Evolutionary conservation across 92 coral and sea anemone species (phyloP).

Genomic region (Zoanthus solanderi): DNA sequence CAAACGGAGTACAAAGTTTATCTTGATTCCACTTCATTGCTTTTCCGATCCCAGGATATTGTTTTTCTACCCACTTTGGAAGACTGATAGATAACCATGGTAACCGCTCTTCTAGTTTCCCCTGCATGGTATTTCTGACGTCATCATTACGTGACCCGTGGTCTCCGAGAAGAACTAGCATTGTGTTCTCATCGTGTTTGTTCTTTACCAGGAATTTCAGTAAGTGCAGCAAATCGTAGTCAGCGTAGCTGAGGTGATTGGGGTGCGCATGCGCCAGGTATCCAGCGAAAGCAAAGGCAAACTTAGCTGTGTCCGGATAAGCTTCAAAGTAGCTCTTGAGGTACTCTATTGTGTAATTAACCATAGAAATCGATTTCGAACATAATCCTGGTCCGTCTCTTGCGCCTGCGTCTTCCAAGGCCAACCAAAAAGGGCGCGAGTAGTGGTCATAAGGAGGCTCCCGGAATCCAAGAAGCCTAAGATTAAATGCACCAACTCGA

Average conservation of each 20-base stretch:
- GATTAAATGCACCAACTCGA: slow-evolving; percentile 73
- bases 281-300: slow-evolving; percentile 76
- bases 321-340: slow-evolving; percentile 75
- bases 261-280: slow-evolving; percentile 88
- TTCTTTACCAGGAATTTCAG: slow-evolving; percentile 68
- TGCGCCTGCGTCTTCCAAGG: slow-evolving; percentile 66
- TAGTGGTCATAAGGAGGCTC: slow-evolving; percentile 83
- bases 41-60: slow-evolving; percentile 71
- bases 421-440: slow-evolving; percentile 86
- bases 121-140: slow-evolving; percentile 90
- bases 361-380: slow-evolving; percentile 79
- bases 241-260: slow-evolving; percentile 81
- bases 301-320: slow-evolving; percentile 81
- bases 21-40: slow-evolving; percentile 77
- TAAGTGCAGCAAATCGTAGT: slow-evolving; percentile 73
- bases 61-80: slow-evolving; percentile 77
- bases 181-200: slow-evolving; percentile 77
- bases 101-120: slow-evolving; percentile 93
- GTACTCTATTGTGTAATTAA: slow-evolving; percentile 86
- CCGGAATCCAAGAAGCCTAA: slow-evolving; percentile 78
- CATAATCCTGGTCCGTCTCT: slow-evolving; percentile 88
- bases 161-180: slow-evolving; percentile 85
- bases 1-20: slow-evolving; percentile 83
- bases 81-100: slow-evolving; percentile 92
- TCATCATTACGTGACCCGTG: slow-evolving; percentile 96